Evolutionary conservation across 2,113 vertebrate species (phyloP).

Genomic region (Nannobrachium achirus): DNA sequence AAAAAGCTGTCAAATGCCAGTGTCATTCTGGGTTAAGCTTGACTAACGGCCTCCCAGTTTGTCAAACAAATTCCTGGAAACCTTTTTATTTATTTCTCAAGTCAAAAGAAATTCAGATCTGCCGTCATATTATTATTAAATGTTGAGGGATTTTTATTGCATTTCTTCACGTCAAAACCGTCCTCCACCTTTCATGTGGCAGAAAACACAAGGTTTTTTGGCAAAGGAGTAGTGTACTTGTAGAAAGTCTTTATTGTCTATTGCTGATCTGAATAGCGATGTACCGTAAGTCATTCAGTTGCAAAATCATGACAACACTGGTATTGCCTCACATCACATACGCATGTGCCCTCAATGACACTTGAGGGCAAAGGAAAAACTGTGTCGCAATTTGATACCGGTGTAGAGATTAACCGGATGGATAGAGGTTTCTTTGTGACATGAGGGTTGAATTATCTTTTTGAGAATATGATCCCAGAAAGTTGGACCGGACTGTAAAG

Average conservation of each 20-base stretch:
- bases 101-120: not conserved
- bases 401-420: conserved; percentile 68
- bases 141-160: not conserved
- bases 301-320: conserved; percentile 2
- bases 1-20: conserved; percentile 54
- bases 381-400: conserved; percentile 58
- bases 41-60: conserved; percentile 64
- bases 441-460: conserved; percentile 73
- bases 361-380: conserved; percentile 56
- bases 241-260: not conserved
- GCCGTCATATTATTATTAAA: not conserved
- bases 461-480: conserved; percentile 42
- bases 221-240: not conserved
- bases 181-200: conserved; percentile 1
- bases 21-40: conserved; percentile 70
- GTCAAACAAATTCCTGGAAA: conserved; percentile 60
- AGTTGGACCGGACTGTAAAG: conserved; percentile 51
- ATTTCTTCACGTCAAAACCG: not conserved
- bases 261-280: not conserved
- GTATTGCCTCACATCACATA: conserved; percentile 28
- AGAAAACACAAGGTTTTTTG: not conserved
- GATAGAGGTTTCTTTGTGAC: conserved; percentile 76
- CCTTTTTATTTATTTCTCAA: conserved; percentile 28
- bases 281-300: not conserved
- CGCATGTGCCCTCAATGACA: conserved; percentile 51